A percentile compares a stretch with the other conserved stretches of the same genome.
phyloP scores from a whole-genome alignment of 1,140 invertebrate genomes.

The Drosophila dunni region DNA sequence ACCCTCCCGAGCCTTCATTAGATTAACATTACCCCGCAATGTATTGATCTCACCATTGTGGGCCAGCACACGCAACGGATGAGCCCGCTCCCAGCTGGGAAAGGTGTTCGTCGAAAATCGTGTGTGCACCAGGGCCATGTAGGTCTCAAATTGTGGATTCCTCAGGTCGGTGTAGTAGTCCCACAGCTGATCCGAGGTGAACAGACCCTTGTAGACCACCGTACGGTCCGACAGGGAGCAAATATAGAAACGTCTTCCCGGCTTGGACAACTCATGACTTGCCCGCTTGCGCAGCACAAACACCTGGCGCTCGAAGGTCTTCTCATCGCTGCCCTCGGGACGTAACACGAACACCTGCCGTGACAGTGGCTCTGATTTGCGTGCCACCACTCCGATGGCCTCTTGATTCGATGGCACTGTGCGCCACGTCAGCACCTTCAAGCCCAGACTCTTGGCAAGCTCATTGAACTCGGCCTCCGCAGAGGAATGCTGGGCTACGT shows the following conservation, averaged over 20 bases:
- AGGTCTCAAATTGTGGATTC: slow-evolving; percentile 95
- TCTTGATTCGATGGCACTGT: slow-evolving; percentile 94
- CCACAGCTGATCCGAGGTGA: slow-evolving; percentile 98
- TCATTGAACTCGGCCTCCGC: slow-evolving; percentile 92
- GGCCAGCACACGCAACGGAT: slow-evolving; percentile 97
- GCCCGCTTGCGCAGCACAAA: slow-evolving; percentile 97
- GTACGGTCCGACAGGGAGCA: slow-evolving; percentile 96
- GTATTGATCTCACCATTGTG: slow-evolving; percentile 99
- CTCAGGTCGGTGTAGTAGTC: slow-evolving; percentile 88
- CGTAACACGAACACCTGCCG: slow-evolving; percentile 95
- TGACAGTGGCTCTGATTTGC: slow-evolving; percentile 97
- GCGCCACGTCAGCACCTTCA: slow-evolving; percentile 95
- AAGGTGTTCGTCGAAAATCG: slow-evolving; percentile 99
- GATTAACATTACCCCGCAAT: slow-evolving; percentile 98
- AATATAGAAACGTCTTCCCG: slow-evolving; percentile 96
- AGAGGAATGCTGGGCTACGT: slow-evolving; percentile 92
- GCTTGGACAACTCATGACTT: slow-evolving; percentile 93
- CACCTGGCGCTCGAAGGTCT: slow-evolving; percentile 89
- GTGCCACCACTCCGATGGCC: slow-evolving; percentile 95
- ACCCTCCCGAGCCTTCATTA: slow-evolving; percentile 99
- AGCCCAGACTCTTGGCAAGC: slow-evolving; percentile 91
- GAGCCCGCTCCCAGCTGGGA: slow-evolving; percentile 99
- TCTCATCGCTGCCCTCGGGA: slow-evolving; percentile 86
- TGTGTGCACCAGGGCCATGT: slow-evolving; percentile 98
- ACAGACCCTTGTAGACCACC: slow-evolving; percentile 98